These are phyloP conservation scores for Aricia artaxerxes DNA, from an alignment of 2,888 invertebrate genomes.

Conservation along the genomic window DNA sequence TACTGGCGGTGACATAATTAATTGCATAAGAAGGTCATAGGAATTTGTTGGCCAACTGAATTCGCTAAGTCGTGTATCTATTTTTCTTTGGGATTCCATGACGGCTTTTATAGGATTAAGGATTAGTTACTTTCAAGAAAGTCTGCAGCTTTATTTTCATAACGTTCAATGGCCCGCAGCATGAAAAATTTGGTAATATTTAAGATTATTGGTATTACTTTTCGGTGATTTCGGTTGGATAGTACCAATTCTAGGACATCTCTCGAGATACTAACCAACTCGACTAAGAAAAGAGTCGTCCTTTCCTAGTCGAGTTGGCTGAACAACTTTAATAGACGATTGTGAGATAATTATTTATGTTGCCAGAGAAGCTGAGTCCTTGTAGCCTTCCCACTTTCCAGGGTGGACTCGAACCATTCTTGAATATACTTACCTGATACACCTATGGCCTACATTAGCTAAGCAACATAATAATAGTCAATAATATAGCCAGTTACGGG, in stretches of 20 bases:
- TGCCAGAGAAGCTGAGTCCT: neutral
- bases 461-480: neutral
- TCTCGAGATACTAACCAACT: too few relatives aligned
- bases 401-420: too few relatives aligned
- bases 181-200: neutral
- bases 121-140: neutral
- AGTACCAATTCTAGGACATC: neutral
- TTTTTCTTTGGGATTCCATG: neutral
- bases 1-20: constrained; percentile 57
- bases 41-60: constrained; percentile 2
- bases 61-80: neutral
- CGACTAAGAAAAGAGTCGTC: too few relatives aligned
- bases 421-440: too few relatives aligned
- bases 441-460: too few relatives aligned
- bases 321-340: neutral
- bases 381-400: too few relatives aligned
- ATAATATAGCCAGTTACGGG: neutral
- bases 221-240: too few relatives aligned
- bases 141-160: neutral
- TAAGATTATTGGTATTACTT: too few relatives aligned
- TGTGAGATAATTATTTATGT: neutral
- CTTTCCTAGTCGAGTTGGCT: too few relatives aligned
- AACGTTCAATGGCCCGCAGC: too few relatives aligned
- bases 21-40: constrained; percentile 48
- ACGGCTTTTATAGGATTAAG: neutral